phyloP scores from a whole-genome alignment of 2,797 vertebrate genomes.

The Melanotaenia parkinsoni region DNA sequence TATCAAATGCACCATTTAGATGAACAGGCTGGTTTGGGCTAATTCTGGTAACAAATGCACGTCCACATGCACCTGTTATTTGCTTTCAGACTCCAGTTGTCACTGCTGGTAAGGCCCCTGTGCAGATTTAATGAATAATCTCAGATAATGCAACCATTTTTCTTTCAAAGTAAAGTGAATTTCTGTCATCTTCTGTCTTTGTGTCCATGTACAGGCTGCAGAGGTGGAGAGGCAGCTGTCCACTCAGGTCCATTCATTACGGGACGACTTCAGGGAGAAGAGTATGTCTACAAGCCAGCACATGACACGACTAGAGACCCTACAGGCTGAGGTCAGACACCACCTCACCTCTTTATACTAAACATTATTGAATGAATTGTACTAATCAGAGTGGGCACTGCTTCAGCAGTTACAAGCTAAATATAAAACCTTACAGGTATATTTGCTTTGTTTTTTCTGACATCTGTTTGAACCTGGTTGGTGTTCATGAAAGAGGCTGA shows the following conservation, averaged over 20 bases:
- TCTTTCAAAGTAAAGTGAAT: neutral
- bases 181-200: neutral
- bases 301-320: conserved; percentile 91
- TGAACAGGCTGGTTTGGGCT: conserved; percentile 20
- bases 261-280: conserved; percentile 96
- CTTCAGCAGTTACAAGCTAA: neutral
- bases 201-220: conserved; percentile 86
- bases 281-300: conserved; percentile 94
- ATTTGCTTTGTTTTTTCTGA: neutral
- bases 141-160: neutral
- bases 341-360: neutral
- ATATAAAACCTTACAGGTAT: neutral
- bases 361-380: neutral
- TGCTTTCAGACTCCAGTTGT: conserved; percentile 7
- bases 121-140: neutral
- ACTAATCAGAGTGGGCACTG: too few species aligned
- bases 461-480: neutral
- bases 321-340: conserved; percentile 92
- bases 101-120: neutral
- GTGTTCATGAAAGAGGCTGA: neutral
- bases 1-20: conserved; percentile 21
- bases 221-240: conserved; percentile 96
- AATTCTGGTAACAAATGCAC: neutral
- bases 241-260: conserved; percentile 94
- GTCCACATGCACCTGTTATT: neutral